Evolutionary conservation across 2,888 invertebrate species (phyloP), one percentile per base, ranked within the genome.

Genomic region (Melanotus villosus): DNA sequence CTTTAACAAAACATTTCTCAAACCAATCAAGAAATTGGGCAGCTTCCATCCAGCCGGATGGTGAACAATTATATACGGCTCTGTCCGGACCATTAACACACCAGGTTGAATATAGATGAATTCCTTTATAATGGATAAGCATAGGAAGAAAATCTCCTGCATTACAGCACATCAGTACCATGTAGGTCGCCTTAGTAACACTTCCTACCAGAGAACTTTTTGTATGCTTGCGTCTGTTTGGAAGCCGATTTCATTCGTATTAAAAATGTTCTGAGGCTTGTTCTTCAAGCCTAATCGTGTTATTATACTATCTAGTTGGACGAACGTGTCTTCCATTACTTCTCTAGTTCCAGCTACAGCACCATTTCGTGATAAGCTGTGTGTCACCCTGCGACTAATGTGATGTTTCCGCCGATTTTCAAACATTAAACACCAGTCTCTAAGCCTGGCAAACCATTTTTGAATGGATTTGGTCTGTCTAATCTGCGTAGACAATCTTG

Each of bases 21-120:
- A 71, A 74, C 73, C 71, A 73, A 43, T 72, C 56, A 1, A 41
- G n/a, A 62, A 73, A 74, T 43, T 74, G 70, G 9, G 54, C 12
- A 7, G 66, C 16, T 23, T 71, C 71, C 72, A 69, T 72, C 71
- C 74, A 69, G 4, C 74, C 72, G n/a, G 72, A 74, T 41, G 70
- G 72, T 12, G 72, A 68, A 60, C 68, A 72, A 59, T 74, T 73
- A 21, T 73, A 73, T 9, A 36, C 12, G 65, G 59, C 68, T 16
- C 62, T 62, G 2, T 65, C 63, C 30, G 71, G 67, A 18, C 57
- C 70, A 36, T 38, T 38, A 21, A 21, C 21, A n/a, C 62, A 62
- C 62, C 50, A 62, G 5, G 9, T 63, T 38, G 68, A 54, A 65
- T 71, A 75, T 1, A 72, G 65, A 32, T 75, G 73, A 2, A 70